These are phyloP conservation scores for Puffinus mauretanicus DNA, from an alignment of 2,113 vertebrate genomes.

Conservation along the genomic window DNA sequence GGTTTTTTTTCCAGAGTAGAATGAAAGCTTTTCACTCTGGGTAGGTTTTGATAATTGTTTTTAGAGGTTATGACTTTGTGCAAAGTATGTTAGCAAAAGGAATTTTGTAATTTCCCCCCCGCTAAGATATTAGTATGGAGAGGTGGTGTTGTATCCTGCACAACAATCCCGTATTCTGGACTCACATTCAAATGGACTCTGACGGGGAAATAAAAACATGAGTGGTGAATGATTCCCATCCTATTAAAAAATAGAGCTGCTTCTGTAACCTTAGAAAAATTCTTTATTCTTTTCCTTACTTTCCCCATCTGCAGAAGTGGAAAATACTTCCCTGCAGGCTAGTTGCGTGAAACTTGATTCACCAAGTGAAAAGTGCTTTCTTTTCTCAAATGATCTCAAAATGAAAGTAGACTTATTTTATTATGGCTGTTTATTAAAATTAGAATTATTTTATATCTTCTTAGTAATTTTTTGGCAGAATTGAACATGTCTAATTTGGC, in stretches of 20 bases:
- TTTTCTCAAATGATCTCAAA: neutral
- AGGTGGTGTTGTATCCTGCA: neutral
- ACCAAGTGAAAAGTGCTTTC: neutral
- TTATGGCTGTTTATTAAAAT: neutral
- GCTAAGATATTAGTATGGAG: neutral
- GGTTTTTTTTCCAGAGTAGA: neutral
- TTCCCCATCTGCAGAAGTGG: neutral
- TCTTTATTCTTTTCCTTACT: neutral
- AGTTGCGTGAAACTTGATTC: neutral
- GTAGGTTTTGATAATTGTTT: slow-evolving; percentile 29
- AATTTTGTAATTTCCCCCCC: neutral
- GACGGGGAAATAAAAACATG: neutral
- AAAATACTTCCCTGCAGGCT: neutral
- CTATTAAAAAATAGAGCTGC: neutral
- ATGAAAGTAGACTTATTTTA: neutral
- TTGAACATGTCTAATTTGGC: neutral
- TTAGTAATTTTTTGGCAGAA: neutral
- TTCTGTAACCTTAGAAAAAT: neutral
- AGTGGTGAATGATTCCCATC: neutral
- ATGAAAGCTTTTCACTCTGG: neutral
- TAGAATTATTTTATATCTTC: neutral
- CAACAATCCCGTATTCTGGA: neutral
- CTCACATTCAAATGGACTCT: neutral
- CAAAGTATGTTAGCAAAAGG: neutral
- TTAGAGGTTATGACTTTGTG: neutral